Conservation (phyloP, 92 coral and sea anemone species). For the Paragorgia papillata region DNA sequence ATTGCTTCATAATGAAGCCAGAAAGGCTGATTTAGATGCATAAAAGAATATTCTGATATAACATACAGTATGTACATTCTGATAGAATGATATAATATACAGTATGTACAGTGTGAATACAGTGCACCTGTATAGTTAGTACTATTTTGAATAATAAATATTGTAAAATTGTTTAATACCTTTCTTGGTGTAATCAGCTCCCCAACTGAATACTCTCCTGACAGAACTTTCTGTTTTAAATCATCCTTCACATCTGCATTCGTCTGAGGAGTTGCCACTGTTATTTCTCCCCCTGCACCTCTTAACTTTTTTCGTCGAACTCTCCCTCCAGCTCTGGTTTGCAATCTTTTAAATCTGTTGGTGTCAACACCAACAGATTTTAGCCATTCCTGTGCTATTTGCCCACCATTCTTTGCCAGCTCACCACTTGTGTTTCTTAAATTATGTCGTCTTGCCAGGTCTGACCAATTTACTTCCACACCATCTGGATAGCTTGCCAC, state of each 20-base stretch:
- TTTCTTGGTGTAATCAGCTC: slow-evolving; percentile 57
- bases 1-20: too few species aligned
- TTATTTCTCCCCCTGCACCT: slow-evolving; percentile 62
- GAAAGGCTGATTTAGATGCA: too few species aligned
- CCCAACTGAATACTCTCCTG: slow-evolving; percentile 56
- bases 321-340: neutral
- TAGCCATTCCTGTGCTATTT: slow-evolving; percentile 59
- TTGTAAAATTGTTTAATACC: slow-evolving; percentile 22
- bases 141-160: too few species aligned
- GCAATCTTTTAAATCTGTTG: slow-evolving; percentile 48
- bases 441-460: slow-evolving; percentile 47
- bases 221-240: slow-evolving; percentile 26
- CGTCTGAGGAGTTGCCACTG: slow-evolving; percentile 41
- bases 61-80: too few species aligned
- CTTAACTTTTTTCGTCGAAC: slow-evolving; percentile 58
- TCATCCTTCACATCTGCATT: slow-evolving; percentile 37
- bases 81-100: neutral
- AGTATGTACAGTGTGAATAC: neutral
- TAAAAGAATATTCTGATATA: too few species aligned
- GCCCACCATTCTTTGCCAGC: slow-evolving; percentile 65
- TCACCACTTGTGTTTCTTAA: slow-evolving; percentile 64
- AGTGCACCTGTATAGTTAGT: neutral
- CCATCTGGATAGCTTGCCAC: slow-evolving; percentile 63
- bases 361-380: slow-evolving; percentile 49
- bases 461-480: slow-evolving; percentile 63